Evolutionary conservation across 2,797 vertebrate species (phyloP).

Genomic region (Argya squamiceps): DNA sequence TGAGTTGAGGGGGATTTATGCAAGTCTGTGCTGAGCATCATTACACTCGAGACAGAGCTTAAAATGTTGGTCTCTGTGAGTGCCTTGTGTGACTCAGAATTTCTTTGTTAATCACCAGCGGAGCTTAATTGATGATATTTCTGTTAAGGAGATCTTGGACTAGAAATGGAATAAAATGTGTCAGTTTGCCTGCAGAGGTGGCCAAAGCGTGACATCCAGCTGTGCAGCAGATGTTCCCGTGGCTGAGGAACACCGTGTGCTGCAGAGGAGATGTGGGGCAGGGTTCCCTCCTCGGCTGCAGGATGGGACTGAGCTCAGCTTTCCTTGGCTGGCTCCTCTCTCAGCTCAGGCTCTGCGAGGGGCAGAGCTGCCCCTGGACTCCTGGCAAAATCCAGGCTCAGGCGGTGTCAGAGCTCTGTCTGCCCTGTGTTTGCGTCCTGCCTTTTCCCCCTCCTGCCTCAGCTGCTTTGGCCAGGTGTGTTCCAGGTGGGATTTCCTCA

Average conservation of each 20-base stretch:
- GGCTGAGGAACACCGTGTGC: background rate
- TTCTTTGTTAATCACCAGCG: background rate
- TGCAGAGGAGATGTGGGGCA: background rate
- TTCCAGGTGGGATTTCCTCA: background rate
- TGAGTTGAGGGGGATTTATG: background rate
- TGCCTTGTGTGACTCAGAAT: background rate
- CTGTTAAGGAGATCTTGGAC: background rate
- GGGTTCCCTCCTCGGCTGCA: background rate
- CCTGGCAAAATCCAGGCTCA: background rate
- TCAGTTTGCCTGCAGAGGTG: background rate
- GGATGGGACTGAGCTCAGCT: background rate
- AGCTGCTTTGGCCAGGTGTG: background rate
- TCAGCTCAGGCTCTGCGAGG: background rate
- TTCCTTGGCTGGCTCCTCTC: background rate
- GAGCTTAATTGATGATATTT: background rate
- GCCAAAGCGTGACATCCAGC: background rate
- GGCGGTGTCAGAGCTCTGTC: rapidly evolving
- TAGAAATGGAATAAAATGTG: background rate
- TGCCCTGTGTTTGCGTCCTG: background rate
- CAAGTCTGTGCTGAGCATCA: background rate
- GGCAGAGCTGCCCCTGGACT: background rate
- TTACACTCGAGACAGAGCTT: background rate
- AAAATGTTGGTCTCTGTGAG: background rate
- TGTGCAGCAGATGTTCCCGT: background rate
- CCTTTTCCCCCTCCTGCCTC: background rate